phyloP scores from a whole-genome alignment of 2,797 vertebrate genomes.

The Rhabdophis nuchalis region DNA sequence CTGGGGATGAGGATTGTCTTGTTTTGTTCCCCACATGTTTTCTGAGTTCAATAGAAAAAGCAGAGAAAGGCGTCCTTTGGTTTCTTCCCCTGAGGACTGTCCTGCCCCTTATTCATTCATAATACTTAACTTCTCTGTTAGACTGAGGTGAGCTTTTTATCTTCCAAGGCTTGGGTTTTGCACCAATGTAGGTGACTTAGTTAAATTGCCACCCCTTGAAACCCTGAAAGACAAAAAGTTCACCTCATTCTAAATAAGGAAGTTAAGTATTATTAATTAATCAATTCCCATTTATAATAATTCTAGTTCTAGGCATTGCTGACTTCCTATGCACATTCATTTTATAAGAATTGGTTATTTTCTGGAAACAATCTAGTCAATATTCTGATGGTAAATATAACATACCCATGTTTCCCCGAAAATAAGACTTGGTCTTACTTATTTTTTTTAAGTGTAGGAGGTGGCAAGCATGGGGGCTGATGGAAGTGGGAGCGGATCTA shows the following conservation, averaged over 20 bases:
- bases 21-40: background rate
- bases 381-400: background rate
- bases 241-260: background rate
- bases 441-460: background rate
- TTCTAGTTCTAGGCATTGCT: background rate
- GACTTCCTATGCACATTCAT: background rate
- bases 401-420: background rate
- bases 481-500: too few relatives aligned
- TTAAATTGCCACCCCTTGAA: rapidly evolving
- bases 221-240: background rate
- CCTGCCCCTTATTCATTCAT: rapidly evolving
- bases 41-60: background rate
- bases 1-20: background rate
- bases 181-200: background rate
- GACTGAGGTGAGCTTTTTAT: background rate
- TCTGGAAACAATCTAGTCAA: background rate
- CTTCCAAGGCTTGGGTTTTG: rapidly evolving
- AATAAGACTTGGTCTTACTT: too few relatives aligned
- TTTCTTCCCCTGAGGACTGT: background rate
- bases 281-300: background rate
- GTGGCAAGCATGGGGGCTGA: too few relatives aligned
- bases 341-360: background rate
- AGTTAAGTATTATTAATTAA: rapidly evolving
- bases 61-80: background rate
- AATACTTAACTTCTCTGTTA: background rate